Evolutionary conservation across 2,888 invertebrate genomes (phyloP), one percentile per base, ranked within the genome.

Genomic region (Scaeva pyrastri): DNA sequence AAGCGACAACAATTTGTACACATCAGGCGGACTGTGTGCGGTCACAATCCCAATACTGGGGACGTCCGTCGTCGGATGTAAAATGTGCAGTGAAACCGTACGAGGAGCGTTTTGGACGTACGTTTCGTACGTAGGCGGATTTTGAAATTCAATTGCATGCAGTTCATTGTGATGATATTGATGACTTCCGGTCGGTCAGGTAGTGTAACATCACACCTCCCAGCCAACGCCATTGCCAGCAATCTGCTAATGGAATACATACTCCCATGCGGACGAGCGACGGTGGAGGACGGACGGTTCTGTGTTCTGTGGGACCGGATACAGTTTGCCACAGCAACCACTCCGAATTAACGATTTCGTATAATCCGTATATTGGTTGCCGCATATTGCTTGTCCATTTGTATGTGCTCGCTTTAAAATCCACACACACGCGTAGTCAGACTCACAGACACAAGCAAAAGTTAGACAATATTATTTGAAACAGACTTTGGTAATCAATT

Each of bases 321-420:
- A 36, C 41, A 62, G 70, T 72, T 75, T 75, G 62, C 48, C 48
- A 55, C 80, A 80, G 68, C 81, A 81, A 72, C 80, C 84, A 85
- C 80, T 80, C 58, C 31, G 80, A 68, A 81, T 85, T 85, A 85
- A 85, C 85, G 81, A 85, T 73, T 81, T 76, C 81, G 41, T 76
- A 77, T 76, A 76, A 85, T 85, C 85, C 76, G 62, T 72, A 72
- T 64, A 72, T 64, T 80, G 84, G 58, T 72, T 76, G 75, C 76
- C 60, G 68, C 76, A 80, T 70, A 85, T 81, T 81, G 81, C 55
- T 50, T 62, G 43, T 19, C 66, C 41, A 73, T 64, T 56, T 74
- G 45, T 74, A 41, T 43, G 21, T 70, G 4, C 21, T 45, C 12
- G 31, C 41, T 41, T 23, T n/a, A 14, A 16, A 71, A 43, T 11